Base-by-base conservation (phyloP, 64 coral and sea anemone genomes). In the Montipora sp. region DNA sequence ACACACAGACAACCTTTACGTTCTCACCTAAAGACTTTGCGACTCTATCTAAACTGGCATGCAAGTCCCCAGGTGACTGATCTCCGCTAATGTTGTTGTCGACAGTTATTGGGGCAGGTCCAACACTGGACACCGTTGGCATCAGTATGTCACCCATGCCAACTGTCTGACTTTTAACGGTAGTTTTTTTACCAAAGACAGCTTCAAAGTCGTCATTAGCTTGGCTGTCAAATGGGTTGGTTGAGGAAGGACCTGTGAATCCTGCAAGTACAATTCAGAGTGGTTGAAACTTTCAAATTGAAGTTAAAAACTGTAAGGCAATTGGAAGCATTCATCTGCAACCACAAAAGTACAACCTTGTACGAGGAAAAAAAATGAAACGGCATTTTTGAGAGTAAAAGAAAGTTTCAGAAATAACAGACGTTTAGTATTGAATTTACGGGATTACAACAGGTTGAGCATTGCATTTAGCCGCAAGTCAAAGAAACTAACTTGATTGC, bases 151-250 rank as follows among this genome's bases (percentile, higher is more conserved):
- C 82, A 12, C 82, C 82, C 82, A 85, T 48, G 65, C 7, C 63
- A 71, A 18, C 15, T 71, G 45, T 3, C 9, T 11, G 44, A 49
- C 18, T 48, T 11, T 70, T 44, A 19, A 72, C 65, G 13, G 61
- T 3, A 4, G 5, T 72, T 46, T 45, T 19, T 12, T 72, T 43
- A 85, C 82, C 82, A 49, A 85, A 85, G 3, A 85, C 82, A 5
- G 82, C 82, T 21, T 65, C 82, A 85, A 85, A 85, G 16, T 85
- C 65, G 47, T 85, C 82, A 48, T 85, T 47, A 27, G 18, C 47
- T 21, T 85, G 82, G 46, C 46, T 85, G 65, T 85, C 65, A 85
- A 85, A 85, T 71, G 82, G 82, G 82, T 85, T 85, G 48, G 82
- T 50, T 48, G 61, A 71, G 81, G 5, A 11, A 6, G 8, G 20